These are phyloP conservation scores for Leptonema lineaticorne DNA, from an alignment of 1,140 invertebrate genomes.

Conservation along the genomic window DNA sequence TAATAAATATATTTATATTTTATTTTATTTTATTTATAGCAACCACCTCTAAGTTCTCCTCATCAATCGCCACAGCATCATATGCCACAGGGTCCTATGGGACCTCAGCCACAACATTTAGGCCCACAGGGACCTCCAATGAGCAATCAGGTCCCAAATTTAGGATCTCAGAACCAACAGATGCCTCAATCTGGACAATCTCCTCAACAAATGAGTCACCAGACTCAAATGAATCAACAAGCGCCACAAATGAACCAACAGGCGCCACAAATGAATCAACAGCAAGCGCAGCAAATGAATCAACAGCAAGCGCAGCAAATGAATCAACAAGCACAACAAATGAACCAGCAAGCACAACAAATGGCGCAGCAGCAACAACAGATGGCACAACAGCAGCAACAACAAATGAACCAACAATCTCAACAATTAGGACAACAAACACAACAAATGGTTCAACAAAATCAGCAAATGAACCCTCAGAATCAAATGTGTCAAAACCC, in stretches of 20 bases:
- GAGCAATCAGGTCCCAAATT: slow-evolving; percentile 39
- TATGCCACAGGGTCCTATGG: slow-evolving; percentile 47
- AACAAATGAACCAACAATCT: slow-evolving; percentile 53
- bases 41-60: slow-evolving; percentile 35
- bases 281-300: slow-evolving; percentile 30
- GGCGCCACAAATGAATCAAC: slow-evolving; percentile 21
- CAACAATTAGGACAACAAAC: slow-evolving; percentile 45
- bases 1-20: slow-evolving; percentile 45
- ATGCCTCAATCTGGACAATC: slow-evolving; percentile 52
- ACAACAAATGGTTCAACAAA: slow-evolving; percentile 41
- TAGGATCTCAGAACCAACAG: slow-evolving; percentile 39
- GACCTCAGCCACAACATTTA: slow-evolving; percentile 46
- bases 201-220: slow-evolving; percentile 47
- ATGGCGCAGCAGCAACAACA: slow-evolving; percentile 51
- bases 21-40: slow-evolving; percentile 2
- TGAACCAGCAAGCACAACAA: slow-evolving; percentile 45
- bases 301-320: slow-evolving; percentile 25
- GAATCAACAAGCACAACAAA: slow-evolving; percentile 48
- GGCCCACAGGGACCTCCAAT: slow-evolving; percentile 51
- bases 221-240: slow-evolving; percentile 42
- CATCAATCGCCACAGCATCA: slow-evolving; percentile 46
- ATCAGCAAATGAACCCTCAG: slow-evolving; percentile 23
- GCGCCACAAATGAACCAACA: slow-evolving; percentile 51
- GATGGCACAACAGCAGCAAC: slow-evolving; percentile 46
- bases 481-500: slow-evolving; percentile 46